phyloP scores from a whole-genome alignment of 2,113 vertebrate species.

The Desmodus rotundus region DNA sequence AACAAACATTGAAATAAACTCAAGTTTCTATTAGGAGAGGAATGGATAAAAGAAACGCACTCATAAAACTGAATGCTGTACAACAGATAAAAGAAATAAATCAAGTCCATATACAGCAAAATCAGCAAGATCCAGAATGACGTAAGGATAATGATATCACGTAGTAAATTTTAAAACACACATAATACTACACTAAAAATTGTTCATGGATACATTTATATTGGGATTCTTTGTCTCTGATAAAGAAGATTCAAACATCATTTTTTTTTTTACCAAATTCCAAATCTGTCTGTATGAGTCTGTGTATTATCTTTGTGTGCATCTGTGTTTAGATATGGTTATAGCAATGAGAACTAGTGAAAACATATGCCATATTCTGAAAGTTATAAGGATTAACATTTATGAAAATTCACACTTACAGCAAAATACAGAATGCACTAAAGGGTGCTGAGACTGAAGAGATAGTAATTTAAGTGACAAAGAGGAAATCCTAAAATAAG shows the following conservation, averaged over 20 bases:
- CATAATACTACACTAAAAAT: conserved; percentile 15
- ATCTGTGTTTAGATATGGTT: neutral
- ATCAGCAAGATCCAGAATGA: neutral
- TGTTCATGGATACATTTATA: neutral
- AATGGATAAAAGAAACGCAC: neutral
- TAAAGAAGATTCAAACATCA: conserved; percentile 4
- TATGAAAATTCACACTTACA: conserved; percentile 14
- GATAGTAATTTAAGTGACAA: neutral
- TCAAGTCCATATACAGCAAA: neutral
- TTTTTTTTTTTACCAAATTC: neutral
- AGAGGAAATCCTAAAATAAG: neutral
- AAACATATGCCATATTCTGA: neutral
- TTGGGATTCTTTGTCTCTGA: neutral
- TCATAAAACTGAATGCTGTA: neutral
- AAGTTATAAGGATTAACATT: neutral
- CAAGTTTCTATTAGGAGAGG: neutral
- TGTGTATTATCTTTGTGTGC: neutral
- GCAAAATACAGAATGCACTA: neutral
- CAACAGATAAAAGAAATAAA: conserved; percentile 23
- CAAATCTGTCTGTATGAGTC: neutral
- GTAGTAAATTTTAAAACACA: conserved; percentile 6
- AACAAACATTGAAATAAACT: conserved; percentile 26
- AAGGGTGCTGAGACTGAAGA: neutral
- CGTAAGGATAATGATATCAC: neutral
- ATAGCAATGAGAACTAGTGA: conserved; percentile 6